phyloP scores from a whole-genome alignment of 2,113 vertebrate species.

The Paratilapia polleni region DNA sequence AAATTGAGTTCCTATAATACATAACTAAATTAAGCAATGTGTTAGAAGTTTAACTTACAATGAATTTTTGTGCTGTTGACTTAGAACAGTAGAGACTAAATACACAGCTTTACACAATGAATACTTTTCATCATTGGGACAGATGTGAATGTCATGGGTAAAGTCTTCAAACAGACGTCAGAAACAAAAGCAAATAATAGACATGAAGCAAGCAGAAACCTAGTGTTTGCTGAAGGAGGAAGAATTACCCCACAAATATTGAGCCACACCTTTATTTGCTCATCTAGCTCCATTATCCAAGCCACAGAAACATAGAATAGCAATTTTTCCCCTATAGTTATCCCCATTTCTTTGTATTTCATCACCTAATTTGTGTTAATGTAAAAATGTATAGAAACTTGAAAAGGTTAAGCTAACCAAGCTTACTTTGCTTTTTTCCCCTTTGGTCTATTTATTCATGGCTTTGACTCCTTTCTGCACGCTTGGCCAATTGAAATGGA shows the following conservation, averaged over 20 bases:
- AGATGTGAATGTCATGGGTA: conserved; percentile 26
- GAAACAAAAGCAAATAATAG: conserved; percentile 61
- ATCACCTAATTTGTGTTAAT: conserved; percentile 14
- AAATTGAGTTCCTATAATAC: background rate
- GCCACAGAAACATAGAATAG: conserved; percentile 50
- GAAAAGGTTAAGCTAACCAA: background rate
- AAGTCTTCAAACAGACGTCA: conserved; percentile 47
- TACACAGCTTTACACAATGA: background rate
- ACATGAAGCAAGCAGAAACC: conserved; percentile 43
- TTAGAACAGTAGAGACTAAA: background rate
- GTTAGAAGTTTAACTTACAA: background rate
- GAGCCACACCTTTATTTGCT: conserved; percentile 80
- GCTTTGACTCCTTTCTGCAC: conserved; percentile 45
- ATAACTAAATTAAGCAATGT: background rate
- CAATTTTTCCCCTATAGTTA: background rate
- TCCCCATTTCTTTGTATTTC: conserved; percentile 12
- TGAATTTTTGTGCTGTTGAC: background rate
- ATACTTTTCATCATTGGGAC: background rate
- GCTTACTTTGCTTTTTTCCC: conserved; percentile 16
- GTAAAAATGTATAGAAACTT: background rate
- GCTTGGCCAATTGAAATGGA: conserved; percentile 18
- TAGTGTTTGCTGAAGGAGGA: conserved; percentile 82
- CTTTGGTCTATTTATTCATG: conserved; percentile 13
- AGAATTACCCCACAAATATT: conserved; percentile 77
- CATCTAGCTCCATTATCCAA: conserved; percentile 57